phyloP scores from a whole-genome alignment of 2,888 invertebrate species.

The Amblyjoppa proteus region DNA sequence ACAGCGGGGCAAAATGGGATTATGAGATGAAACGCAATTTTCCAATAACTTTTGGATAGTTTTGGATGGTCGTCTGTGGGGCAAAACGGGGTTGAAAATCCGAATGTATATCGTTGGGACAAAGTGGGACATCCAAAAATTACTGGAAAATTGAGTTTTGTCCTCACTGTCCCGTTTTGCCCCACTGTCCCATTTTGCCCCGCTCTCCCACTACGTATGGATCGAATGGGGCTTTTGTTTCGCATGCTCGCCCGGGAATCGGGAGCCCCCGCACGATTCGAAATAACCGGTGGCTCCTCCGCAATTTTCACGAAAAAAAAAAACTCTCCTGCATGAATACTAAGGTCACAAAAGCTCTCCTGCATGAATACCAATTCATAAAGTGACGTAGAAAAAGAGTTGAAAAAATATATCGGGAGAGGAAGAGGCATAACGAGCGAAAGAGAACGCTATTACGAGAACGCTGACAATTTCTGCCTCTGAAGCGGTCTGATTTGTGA shows the following conservation, averaged over 20 bases:
- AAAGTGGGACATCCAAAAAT: too few relatives aligned
- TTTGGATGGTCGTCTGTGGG: too few relatives aligned
- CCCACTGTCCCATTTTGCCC: too few relatives aligned
- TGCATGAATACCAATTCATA: background rate
- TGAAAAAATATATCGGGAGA: background rate
- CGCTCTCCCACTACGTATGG: background rate
- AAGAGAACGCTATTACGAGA: background rate
- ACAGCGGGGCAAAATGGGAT: too few relatives aligned
- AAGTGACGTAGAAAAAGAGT: background rate
- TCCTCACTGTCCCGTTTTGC: too few relatives aligned
- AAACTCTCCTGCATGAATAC: background rate
- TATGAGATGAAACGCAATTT: too few relatives aligned
- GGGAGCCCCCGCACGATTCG: background rate
- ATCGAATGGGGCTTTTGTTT: background rate
- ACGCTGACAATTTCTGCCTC: constrained; percentile 15
- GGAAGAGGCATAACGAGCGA: constrained; percentile 17
- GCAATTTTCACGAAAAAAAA: constrained; percentile 2
- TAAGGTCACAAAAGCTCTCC: background rate
- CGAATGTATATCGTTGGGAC: too few relatives aligned
- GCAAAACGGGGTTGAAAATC: too few relatives aligned
- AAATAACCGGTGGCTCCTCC: background rate
- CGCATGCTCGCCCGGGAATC: background rate
- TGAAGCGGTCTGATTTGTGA: constrained; percentile 33
- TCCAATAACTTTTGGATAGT: too few relatives aligned
- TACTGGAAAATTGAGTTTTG: too few relatives aligned